Conservation (phyloP, 2,113 vertebrate genomes). For the Macrotus californicus region DNA sequence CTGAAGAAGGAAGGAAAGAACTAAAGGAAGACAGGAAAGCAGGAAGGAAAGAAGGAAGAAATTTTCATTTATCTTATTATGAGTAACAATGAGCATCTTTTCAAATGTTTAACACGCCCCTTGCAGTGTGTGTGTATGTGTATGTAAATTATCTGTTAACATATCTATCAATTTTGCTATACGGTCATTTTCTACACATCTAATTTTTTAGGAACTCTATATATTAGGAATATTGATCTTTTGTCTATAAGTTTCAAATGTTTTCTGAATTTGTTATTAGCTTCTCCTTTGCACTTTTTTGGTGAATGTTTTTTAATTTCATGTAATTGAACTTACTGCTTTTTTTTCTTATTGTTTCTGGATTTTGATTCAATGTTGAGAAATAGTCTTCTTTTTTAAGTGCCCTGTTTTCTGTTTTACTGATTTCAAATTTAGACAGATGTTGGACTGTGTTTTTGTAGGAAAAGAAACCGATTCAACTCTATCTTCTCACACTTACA, state of each 20-base stretch:
- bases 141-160: neutral
- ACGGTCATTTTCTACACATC: neutral
- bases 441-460: neutral
- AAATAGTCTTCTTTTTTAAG: neutral
- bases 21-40: neutral
- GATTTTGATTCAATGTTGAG: neutral
- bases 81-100: neutral
- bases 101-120: neutral
- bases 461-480: neutral
- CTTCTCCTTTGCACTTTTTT: neutral
- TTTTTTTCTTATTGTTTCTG: neutral
- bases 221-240: neutral
- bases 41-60: neutral
- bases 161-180: neutral
- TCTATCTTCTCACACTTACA: conserved; percentile 48
- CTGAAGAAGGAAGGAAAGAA: neutral
- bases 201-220: neutral
- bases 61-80: neutral
- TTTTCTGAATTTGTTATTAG: neutral
- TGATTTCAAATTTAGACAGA: neutral
- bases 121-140: neutral
- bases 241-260: neutral
- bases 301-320: neutral
- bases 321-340: neutral
- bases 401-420: neutral